Evolutionary conservation across 2,888 invertebrate species (phyloP), one percentile per base, ranked within the genome.

Genomic region (Myopa testacea): DNA sequence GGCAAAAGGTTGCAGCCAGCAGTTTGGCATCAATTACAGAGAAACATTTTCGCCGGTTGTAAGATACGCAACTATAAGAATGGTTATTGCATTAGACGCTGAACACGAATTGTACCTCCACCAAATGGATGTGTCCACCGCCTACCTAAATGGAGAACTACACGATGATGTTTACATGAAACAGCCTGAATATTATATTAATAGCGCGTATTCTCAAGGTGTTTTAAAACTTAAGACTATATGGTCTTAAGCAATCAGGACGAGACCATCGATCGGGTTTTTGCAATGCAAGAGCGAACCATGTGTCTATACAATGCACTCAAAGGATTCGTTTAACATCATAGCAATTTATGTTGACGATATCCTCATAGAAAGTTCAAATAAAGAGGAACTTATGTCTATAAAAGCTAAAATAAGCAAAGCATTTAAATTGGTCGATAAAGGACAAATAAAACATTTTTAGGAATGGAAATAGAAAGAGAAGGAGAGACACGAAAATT

Each of bases 281-380:
- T n/a, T n/a, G 34, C 37, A 38, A n/a, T 34, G 38, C 40, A 19
- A 68, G 0, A 81, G 65, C 58, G 81, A 82, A n/a, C 79, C 80
- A 10, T 81, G 80, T 72, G 55, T 81, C 1, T 79, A 78, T 65
- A 77, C 65, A 58, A 67, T 75, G 37, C 40, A 10, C 1, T 7
- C 37, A 7, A 75, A 75, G 4, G 52, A n/a, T 6, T 50, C 71
- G 14, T 58, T 79, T 26, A 76, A 78, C 40, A 76, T 80, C 5
- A 80, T 80, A 14, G 78, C 76, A 10, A 76, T 80, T 19, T 82
- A 82, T 73, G 82, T 80, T 4, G 81, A 81, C 62, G 77, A 81
- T 76, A 55, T 81, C 14, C 74, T 82, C 65, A 16, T 79, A 40
- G 80, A 37, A 34, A 68, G 80, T 75, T 76, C 77, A 34, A 77